Evolutionary conservation across 2,888 invertebrate species (phyloP).

Genomic region (Chymomyza caudatula): DNA sequence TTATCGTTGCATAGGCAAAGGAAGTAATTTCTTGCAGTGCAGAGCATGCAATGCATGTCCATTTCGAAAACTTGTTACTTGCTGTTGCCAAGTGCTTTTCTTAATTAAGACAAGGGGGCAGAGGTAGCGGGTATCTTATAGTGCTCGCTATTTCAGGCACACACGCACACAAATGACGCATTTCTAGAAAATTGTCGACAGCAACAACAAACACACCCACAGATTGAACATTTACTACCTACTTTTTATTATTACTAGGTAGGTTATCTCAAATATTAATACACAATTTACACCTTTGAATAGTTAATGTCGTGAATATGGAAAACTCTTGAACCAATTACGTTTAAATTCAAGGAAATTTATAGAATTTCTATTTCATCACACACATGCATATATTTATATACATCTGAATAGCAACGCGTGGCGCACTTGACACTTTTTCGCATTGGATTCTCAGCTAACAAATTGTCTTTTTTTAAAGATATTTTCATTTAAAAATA

Average conservation of each 20-base stretch:
- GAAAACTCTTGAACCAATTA: neutral
- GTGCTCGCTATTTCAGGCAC: slow-evolving; percentile 38
- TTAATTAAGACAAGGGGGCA: slow-evolving; percentile 22
- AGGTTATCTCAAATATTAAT: too few species aligned
- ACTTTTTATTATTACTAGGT: too few species aligned
- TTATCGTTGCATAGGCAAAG: neutral
- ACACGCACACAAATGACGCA: slow-evolving; percentile 19
- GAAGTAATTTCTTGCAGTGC: neutral
- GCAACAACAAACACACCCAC: slow-evolving; percentile 29
- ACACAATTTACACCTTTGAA: neutral
- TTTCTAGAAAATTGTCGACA: slow-evolving; percentile 48
- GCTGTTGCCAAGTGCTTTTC: slow-evolving; percentile 43
- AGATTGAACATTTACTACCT: neutral
- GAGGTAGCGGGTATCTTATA: neutral
- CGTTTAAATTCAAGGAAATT: neutral
- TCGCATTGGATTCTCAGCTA: slow-evolving; percentile 14
- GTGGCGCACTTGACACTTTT: slow-evolving; percentile 49
- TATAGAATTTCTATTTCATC: neutral
- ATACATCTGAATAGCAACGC: slow-evolving; percentile 30
- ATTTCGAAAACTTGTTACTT: neutral
- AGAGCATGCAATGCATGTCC: neutral
- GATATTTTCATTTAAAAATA: neutral
- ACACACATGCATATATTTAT: slow-evolving; percentile 4
- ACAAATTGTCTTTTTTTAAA: slow-evolving; percentile 26
- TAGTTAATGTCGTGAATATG: neutral